Percentiles rank a stretch among this genome's conserved stretches.
Evolutionary conservation across 2,113 vertebrate genomes (phyloP).

Genomic region (Pangasianodon hypophthalmus): DNA sequence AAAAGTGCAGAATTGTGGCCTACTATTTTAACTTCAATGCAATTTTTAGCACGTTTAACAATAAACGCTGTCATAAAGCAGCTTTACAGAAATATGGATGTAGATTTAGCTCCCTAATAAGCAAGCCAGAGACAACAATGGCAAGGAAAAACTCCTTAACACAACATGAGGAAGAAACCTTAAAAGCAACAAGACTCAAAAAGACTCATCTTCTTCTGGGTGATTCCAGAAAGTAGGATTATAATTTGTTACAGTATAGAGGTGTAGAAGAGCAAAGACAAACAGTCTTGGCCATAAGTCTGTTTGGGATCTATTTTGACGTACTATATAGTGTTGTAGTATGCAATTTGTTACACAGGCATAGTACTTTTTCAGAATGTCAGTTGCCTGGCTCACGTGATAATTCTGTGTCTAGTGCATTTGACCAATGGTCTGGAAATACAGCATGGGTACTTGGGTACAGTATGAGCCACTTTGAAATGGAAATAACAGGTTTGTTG

Average conservation of each 20-base stretch:
- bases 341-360: background rate
- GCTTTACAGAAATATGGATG: background rate
- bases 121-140: background rate
- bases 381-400: background rate
- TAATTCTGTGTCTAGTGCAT: background rate
- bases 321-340: background rate
- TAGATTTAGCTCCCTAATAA: background rate
- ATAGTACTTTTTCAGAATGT: background rate
- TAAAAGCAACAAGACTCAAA: background rate
- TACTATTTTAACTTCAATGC: background rate
- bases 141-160: background rate
- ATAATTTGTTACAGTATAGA: background rate
- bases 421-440: background rate
- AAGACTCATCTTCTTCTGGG: background rate
- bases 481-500: background rate
- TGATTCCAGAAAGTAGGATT: background rate
- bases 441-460: too few species aligned
- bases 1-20: background rate
- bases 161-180: background rate
- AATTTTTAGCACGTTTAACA: background rate
- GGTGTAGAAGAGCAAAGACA: background rate
- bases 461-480: background rate
- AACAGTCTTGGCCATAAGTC: background rate
- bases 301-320: background rate
- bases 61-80: background rate